Conservation (phyloP, 1,140 invertebrate genomes). For the Littorina saxatilis region DNA sequence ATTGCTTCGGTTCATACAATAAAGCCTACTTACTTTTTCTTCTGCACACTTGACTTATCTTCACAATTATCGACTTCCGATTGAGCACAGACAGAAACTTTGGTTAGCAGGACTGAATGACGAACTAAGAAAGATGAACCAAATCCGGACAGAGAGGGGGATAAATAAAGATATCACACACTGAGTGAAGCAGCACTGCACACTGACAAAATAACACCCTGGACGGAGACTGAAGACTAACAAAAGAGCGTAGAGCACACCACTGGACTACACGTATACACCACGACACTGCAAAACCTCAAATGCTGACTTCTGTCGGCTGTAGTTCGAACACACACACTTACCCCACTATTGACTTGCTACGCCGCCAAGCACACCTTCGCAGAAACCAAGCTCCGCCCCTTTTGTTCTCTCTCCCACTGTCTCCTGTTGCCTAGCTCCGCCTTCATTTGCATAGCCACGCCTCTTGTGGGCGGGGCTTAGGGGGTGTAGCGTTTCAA, state of each 20-base stretch:
- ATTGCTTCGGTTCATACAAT: too few species aligned
- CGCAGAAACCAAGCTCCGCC: not conserved
- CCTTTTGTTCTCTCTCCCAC: too few species aligned
- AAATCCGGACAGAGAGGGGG: too few species aligned
- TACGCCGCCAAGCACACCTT: not conserved
- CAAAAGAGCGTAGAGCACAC: not conserved
- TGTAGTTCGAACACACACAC: not conserved
- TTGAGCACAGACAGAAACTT: too few species aligned
- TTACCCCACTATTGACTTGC: not conserved
- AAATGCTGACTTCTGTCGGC: not conserved
- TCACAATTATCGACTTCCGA: too few species aligned
- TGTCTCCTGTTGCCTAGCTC: too few species aligned
- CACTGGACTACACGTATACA: slow-evolving; percentile 17
- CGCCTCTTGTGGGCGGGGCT: slow-evolving; percentile 17
- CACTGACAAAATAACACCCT: not conserved
- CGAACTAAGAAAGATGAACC: too few species aligned
- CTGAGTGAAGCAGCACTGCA: too few species aligned
- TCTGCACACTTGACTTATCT: too few species aligned
- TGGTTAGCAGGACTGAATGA: too few species aligned
- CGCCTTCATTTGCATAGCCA: not conserved
- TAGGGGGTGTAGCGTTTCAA: not conserved
- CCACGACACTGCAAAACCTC: slow-evolving; percentile 26
- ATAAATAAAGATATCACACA: too few species aligned
- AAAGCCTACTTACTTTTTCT: too few species aligned
- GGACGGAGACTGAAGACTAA: not conserved